These are phyloP conservation scores for Medauroidea extradentata DNA, from an alignment of 1,140 invertebrate species.

Conservation along the genomic window DNA sequence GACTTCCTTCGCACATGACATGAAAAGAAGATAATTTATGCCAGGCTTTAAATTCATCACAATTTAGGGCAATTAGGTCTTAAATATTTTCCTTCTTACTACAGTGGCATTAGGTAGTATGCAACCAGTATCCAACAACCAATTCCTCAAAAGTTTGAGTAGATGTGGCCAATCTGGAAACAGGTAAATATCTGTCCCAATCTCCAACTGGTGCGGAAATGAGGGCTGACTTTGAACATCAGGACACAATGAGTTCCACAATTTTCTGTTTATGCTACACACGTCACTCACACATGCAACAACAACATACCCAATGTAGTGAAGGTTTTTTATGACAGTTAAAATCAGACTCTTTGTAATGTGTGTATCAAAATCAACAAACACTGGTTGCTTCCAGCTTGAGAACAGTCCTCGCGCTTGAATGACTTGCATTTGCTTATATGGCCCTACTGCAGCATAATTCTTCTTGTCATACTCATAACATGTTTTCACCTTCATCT, in stretches of 20 bases:
- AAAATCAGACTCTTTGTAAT: conserved; percentile 26
- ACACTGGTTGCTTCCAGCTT: conserved; percentile 41
- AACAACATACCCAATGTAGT: conserved; percentile 30
- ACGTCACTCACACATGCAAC: conserved; percentile 34
- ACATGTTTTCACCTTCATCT: conserved; percentile 31
- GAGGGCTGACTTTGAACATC: conserved; percentile 4
- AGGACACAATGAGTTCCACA: conserved; percentile 33
- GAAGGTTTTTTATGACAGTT: conserved; percentile 27
- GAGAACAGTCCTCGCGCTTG: conserved; percentile 32
- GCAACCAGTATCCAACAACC: conserved; percentile 29
- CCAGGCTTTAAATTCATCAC: conserved; percentile 17
- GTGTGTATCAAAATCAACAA: conserved; percentile 34
- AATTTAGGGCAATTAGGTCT: conserved; percentile 8
- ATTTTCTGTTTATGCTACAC: conserved; percentile 26
- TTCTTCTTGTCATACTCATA: conserved; percentile 37
- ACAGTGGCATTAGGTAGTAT: conserved; percentile 8
- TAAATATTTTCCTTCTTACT: conserved; percentile 16
- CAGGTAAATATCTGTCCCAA: conserved; percentile 18
- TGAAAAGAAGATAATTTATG: conserved; percentile 18
- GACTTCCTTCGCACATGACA: conserved; percentile 11
- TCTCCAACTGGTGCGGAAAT: conserved; percentile 23
- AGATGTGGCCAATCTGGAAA: conserved; percentile 31
- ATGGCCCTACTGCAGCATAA: conserved; percentile 37
- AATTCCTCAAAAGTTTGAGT: conserved; percentile 31
- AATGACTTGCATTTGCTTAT: conserved; percentile 34